Evolutionary conservation across 92 coral and sea anemone genomes (phyloP), one percentile per base, ranked within the genome.

Genomic region (Scolanthus callimorphus): DNA sequence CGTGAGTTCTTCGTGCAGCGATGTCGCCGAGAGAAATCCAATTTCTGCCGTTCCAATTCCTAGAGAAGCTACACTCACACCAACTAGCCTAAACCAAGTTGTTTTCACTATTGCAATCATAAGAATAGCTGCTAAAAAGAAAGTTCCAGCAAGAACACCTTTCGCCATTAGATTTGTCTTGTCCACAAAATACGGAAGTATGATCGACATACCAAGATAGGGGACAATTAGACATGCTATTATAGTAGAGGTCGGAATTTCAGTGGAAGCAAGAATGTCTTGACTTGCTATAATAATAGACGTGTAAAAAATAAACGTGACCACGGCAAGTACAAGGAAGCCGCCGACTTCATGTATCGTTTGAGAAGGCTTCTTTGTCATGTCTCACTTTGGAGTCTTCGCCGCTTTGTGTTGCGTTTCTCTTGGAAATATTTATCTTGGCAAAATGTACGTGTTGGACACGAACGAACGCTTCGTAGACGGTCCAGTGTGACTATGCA

Each of bases 291-390:
- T 68, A n/a, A 68, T 68, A 0, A 57, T 55, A 12, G 75, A 54
- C 0, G 75, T 68, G 17, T 68, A 68, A n/a, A 68, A n/a, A 11
- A 57, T 57, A 26, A 55, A 68, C 17, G 75, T 68, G 39, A 68
- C 65, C 8, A 68, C 75, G 39, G 75, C 75, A 3, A 68, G 37
- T 17, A 30, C 59, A 27, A 68, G 75, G 51, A 68, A 68, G 27
- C 75, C 75, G 17, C 53, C 75, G 28, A 68, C 44, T 57, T 57
- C 75, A n/a, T n/a, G n/a, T n/a, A n/a, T n/a, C n/a, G n/a, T n/a
- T n/a, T n/a, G n/a, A n/a, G n/a, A n/a, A n/a, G n/a, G n/a, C n/a
- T n/a, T n/a, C n/a, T n/a, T n/a, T n/a, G n/a, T n/a, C n/a, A n/a
- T n/a, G n/a, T n/a, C n/a, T n/a, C n/a, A n/a, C n/a, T n/a, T n/a